Conservation (phyloP, 2,797 vertebrate species). For the Notamacropus eugenii region DNA sequence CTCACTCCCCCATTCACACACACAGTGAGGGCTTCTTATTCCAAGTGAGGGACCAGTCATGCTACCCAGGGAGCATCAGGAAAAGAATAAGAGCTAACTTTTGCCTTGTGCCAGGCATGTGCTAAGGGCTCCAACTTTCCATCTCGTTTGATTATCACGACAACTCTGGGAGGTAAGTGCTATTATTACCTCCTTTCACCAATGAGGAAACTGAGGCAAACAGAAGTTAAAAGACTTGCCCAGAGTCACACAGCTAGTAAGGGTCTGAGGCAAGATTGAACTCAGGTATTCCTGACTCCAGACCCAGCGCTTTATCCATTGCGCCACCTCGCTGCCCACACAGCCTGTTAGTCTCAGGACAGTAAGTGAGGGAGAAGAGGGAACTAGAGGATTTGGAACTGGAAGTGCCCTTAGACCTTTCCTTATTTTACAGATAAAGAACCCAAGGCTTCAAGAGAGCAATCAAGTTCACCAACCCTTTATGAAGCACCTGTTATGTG, state of each 20-base stretch:
- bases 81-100: not conserved
- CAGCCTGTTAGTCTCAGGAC: not conserved
- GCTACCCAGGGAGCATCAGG: not conserved
- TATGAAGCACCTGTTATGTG: too few relatives aligned
- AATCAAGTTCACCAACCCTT: not conserved
- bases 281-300: not conserved
- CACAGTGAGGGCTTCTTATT: not conserved
- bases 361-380: not conserved
- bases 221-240: not conserved
- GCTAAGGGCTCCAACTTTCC: not conserved
- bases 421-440: not conserved
- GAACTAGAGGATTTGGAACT: not conserved
- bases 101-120: not conserved
- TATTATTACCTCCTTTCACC: not conserved
- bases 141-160: not conserved
- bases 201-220: not conserved
- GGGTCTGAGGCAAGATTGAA: not conserved
- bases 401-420: not conserved
- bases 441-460: not conserved
- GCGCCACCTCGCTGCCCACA: not conserved
- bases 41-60: not conserved
- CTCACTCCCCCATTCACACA: not conserved
- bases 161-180: not conserved
- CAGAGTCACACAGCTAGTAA: not conserved
- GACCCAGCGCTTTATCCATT: not conserved